Conservation (phyloP, 2,797 vertebrate genomes). For the Acrossocheilus wenchowensis region DNA sequence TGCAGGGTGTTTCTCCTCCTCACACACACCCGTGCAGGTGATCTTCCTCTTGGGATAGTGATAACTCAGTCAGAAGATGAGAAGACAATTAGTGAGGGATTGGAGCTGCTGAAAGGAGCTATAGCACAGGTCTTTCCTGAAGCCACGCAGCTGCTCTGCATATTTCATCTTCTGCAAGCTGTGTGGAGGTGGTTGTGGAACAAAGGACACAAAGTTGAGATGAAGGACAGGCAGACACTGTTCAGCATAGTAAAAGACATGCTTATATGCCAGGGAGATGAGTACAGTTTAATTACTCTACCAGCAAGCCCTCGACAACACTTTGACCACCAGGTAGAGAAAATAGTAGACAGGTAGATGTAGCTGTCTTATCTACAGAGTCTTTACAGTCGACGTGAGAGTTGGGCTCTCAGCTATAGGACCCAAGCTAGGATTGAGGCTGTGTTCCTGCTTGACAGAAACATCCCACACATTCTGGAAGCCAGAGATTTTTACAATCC, state of each 20-base stretch:
- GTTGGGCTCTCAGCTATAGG: too few species aligned
- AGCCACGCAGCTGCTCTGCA: too few species aligned
- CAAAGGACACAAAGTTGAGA: neutral
- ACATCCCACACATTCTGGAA: too few species aligned
- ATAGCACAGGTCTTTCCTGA: neutral
- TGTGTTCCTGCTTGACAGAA: too few species aligned
- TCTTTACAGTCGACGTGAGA: too few species aligned
- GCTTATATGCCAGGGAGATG: neutral
- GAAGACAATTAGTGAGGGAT: neutral
- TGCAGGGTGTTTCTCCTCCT: neutral
- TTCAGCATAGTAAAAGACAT: neutral
- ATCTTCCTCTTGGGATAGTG: neutral
- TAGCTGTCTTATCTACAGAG: too few species aligned
- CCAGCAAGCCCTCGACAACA: neutral
- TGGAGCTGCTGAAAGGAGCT: neutral
- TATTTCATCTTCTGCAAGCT: neutral
- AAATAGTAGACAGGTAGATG: neutral
- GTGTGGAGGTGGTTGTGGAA: neutral
- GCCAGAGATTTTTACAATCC: too few species aligned
- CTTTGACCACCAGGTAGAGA: neutral
- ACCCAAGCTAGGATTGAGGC: too few species aligned
- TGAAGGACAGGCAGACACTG: neutral
- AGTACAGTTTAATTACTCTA: neutral
- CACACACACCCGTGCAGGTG: neutral
- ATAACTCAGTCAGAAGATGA: neutral